A percentile compares a stretch with the other conserved stretches of the same genome.
These are phyloP conservation scores for Pteruthius melanotis DNA, from an alignment of 2,113 vertebrate species.

Conservation along the genomic window DNA sequence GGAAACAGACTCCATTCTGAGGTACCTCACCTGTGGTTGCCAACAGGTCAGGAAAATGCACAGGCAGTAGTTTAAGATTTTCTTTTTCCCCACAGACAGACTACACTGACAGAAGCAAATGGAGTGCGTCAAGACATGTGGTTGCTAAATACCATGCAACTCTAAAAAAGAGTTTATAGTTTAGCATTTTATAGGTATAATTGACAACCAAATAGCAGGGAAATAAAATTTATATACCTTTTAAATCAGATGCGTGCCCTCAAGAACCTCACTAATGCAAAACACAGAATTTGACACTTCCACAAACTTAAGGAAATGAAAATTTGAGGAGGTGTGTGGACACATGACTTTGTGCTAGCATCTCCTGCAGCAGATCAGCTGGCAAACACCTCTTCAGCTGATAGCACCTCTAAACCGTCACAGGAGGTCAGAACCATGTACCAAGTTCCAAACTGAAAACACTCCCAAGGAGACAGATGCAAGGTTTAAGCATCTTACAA, in stretches of 20 bases:
- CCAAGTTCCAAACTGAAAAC: not conserved
- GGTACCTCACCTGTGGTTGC: not conserved
- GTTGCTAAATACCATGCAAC: not conserved
- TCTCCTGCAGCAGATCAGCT: not conserved
- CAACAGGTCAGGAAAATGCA: not conserved
- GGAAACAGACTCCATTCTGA: not conserved
- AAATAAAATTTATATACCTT: not conserved
- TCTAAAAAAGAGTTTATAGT: not conserved
- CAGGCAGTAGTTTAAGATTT: not conserved
- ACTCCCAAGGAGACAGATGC: not conserved
- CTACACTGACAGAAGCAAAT: not conserved
- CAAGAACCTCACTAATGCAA: not conserved
- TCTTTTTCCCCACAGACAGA: not conserved
- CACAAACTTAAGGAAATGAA: not conserved
- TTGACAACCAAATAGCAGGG: not conserved
- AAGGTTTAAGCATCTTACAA: not conserved
- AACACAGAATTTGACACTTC: not conserved
- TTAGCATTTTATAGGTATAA: not conserved
- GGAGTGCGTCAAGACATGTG: not conserved
- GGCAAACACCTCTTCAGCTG: not conserved
- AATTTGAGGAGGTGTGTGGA: not conserved
- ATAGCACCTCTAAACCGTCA: not conserved
- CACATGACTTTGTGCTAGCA: not conserved
- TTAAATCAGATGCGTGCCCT: rapidly evolving
- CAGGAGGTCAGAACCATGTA: not conserved